phyloP scores from a whole-genome alignment of 2,113 vertebrate genomes.

The Laticauda colubrina region DNA sequence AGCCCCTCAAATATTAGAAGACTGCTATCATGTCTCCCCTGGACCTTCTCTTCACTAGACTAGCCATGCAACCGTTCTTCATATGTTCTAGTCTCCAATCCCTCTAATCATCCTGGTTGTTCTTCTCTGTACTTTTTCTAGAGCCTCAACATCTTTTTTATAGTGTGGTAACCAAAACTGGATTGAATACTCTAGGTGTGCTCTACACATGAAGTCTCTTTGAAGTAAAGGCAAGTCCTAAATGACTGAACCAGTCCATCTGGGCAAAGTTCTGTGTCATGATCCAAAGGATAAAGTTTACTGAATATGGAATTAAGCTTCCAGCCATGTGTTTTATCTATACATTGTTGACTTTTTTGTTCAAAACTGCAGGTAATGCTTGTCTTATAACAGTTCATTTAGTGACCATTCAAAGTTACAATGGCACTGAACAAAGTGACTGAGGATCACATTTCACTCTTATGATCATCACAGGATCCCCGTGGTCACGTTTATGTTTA shows the following conservation, averaged over 20 bases:
- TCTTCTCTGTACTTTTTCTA: too few species aligned
- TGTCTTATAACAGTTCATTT: background rate
- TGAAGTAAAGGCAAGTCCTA: background rate
- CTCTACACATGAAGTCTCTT: background rate
- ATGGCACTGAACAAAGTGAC: background rate
- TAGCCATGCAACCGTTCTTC: too few species aligned
- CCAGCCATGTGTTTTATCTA: constrained; percentile 16
- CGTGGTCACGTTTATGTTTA: background rate
- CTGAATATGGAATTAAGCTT: constrained; percentile 25
- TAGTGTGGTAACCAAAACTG: too few species aligned
- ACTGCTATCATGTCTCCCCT: too few species aligned
- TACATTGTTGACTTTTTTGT: constrained; percentile 20
- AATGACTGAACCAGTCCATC: background rate
- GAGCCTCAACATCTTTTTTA: too few species aligned
- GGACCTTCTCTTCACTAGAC: too few species aligned
- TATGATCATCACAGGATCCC: background rate
- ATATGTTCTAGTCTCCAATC: too few species aligned
- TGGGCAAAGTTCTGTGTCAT: background rate
- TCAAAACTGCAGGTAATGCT: background rate
- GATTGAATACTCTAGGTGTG: too few species aligned
- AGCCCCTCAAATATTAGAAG: too few species aligned
- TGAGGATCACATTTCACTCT: background rate
- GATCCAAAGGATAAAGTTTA: constrained; percentile 9
- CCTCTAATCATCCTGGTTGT: too few species aligned
- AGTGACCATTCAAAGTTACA: background rate